Evolutionary conservation across 1,140 invertebrate species (phyloP), one percentile per base, ranked within the genome.

Genomic region (Zaprionus tsacasi): DNA sequence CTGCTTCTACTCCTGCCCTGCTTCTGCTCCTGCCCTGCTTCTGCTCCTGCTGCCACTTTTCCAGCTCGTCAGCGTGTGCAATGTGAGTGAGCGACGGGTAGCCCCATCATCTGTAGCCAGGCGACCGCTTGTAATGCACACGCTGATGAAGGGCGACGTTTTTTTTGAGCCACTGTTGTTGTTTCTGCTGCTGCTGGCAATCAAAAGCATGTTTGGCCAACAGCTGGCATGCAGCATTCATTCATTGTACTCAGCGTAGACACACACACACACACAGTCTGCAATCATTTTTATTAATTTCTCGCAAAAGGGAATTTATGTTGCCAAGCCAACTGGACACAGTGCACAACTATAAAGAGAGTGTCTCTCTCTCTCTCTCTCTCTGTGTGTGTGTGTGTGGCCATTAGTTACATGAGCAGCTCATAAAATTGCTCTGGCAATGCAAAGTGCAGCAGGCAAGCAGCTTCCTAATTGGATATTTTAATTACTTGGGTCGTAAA

Each of bases 251-350:
- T 55, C 61, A 70, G 40, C 45, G 40, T 79, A 64, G 59, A 76
- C 59, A 71, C 71, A 35, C 78, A 43, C 13, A 13, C 13, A 13
- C n/a, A 3, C 33, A 58, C 64, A 64, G 82, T 70, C 63, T 79
- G 86, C 85, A 89, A 89, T 89, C 86, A 90, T 89, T 89, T 89
- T 89, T 89, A 89, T 89, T 88, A 88, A 88, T 88, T 88, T 89
- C 81, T 73, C 81, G 71, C 75, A 85, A 88, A 88, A 87, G 76
- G 78, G 77, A 88, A 88, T 87, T 88, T 88, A 89, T 88, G 86
- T 85, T 68, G 63, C 67, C 55, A 54, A 64, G 66, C 78, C 48
- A 66, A 58, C 43, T 63, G 30, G n/a, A 63, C 27, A 58, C 30
- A 30, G 59, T 17, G 35, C 25, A 21, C 40, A 45, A 45, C 40